These are phyloP conservation scores for Cossypha heuglini DNA, from an alignment of 2,797 vertebrate species.

Conservation along the genomic window DNA sequence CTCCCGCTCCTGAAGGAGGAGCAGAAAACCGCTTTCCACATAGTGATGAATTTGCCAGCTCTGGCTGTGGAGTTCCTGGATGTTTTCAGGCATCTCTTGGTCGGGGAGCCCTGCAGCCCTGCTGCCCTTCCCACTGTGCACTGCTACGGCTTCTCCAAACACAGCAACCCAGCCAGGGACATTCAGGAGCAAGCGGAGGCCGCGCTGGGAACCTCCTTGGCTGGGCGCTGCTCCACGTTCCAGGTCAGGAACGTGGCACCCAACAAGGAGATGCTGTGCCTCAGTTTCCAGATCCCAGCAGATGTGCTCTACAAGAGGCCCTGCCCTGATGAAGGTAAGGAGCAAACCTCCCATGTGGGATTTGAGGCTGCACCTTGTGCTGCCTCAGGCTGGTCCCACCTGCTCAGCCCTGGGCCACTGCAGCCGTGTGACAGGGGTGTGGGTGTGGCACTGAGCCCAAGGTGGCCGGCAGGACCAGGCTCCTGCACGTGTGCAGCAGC, in stretches of 20 bases:
- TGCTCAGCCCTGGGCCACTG: background rate
- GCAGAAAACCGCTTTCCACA: conserved; percentile 72
- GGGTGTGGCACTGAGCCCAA: rapidly evolving
- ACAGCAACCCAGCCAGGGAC: conserved; percentile 79
- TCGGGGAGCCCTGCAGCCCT: conserved; percentile 31
- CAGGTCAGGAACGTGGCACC: conserved; percentile 93
- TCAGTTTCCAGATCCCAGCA: conserved; percentile 86
- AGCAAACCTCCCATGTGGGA: rapidly evolving
- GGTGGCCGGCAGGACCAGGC: rapidly evolving
- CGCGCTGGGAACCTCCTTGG: conserved; percentile 79
- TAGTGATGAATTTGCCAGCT: conserved; percentile 96
- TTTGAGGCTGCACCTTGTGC: background rate
- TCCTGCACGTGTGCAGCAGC: background rate
- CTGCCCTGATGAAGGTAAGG: conserved; percentile 77
- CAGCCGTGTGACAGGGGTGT: rapidly evolving
- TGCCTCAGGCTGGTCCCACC: background rate
- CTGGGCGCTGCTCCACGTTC: conserved; percentile 80
- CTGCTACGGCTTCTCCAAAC: conserved; percentile 94
- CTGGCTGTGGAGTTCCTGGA: conserved; percentile 90
- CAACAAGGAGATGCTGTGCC: conserved; percentile 96
- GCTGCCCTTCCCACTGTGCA: conserved; percentile 83
- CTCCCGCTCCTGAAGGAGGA: conserved; percentile 58
- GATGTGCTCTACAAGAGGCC: conserved; percentile 80
- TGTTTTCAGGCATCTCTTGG: conserved; percentile 83
- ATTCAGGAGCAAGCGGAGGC: conserved; percentile 79